A percentile compares a stretch with the other conserved stretches of the same genome.
phyloP scores from a whole-genome alignment of 2,797 vertebrate species.

The Morelia viridis region DNA sequence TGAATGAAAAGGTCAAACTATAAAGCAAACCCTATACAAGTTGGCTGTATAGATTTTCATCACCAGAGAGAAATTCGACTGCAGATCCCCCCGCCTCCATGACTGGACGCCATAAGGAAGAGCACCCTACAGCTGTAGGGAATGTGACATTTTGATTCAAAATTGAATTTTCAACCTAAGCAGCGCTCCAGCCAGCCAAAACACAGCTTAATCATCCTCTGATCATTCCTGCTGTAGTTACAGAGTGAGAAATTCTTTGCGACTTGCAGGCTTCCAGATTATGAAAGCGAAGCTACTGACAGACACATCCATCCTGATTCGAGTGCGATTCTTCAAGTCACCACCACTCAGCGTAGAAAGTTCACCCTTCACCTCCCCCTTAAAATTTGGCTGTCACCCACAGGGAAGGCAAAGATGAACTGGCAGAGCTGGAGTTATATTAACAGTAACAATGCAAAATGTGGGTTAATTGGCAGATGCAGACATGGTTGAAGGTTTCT shows the following conservation, averaged over 20 bases:
- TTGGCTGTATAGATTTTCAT: slow-evolving; percentile 2
- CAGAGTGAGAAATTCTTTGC: slow-evolving; percentile 19
- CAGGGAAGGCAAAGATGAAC: neutral
- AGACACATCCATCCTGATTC: slow-evolving; percentile 13
- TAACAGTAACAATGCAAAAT: neutral
- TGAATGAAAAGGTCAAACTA: too few relatives aligned
- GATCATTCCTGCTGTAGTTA: neutral
- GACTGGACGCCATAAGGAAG: slow-evolving; percentile 12
- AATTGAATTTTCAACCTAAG: slow-evolving; percentile 32
- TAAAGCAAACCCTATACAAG: too few relatives aligned
- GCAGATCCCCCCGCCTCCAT: neutral
- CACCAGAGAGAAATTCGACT: neutral
- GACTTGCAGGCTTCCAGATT: neutral
- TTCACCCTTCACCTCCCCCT: neutral
- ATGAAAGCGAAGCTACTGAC: neutral
- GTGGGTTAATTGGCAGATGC: neutral
- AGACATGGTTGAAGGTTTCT: neutral
- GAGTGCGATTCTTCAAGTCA: neutral
- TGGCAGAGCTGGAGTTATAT: neutral
- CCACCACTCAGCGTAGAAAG: neutral
- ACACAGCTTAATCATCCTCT: slow-evolving; percentile 15
- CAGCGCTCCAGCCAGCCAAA: slow-evolving; percentile 19
- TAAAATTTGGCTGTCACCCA: neutral
- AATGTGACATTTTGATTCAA: slow-evolving; percentile 13
- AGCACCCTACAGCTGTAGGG: neutral